Percentiles rank a stretch among this genome's conserved stretches.
phyloP scores from a whole-genome alignment of 1,140 invertebrate genomes.

The Neelides sp. region DNA sequence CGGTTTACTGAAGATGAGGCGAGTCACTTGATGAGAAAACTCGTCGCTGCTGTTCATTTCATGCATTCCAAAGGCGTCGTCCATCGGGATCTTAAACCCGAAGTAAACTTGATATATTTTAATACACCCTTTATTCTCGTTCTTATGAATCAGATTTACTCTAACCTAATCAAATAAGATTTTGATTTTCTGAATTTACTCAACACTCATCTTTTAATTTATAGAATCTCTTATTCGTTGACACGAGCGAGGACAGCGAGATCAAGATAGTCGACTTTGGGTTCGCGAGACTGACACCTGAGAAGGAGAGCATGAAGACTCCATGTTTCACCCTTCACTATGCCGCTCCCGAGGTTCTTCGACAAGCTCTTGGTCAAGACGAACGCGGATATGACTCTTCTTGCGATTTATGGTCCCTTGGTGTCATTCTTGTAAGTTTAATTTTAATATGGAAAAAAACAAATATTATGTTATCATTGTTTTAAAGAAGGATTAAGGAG shows the following conservation, averaged over 20 bases:
- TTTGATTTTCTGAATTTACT: not conserved
- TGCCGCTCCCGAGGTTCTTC: conserved; percentile 78
- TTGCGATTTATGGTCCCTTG: conserved; percentile 86
- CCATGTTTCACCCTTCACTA: conserved; percentile 82
- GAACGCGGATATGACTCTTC: conserved; percentile 60
- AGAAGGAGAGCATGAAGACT: conserved; percentile 52
- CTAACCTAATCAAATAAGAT: not conserved
- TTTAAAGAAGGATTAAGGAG: not conserved
- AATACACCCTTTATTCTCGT: not conserved
- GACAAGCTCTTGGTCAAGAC: conserved; percentile 37
- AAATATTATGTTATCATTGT: conserved; percentile 1
- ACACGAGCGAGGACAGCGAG: conserved; percentile 47
- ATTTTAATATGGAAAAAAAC: conserved; percentile 4
- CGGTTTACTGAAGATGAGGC: conserved; percentile 58
- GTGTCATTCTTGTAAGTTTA: conserved; percentile 61
- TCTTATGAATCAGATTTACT: not conserved
- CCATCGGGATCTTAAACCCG: conserved; percentile 81
- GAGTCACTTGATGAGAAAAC: conserved; percentile 54
- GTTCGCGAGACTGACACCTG: conserved; percentile 60
- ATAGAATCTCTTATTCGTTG: conserved; percentile 60
- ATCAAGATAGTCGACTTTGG: conserved; percentile 84
- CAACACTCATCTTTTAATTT: conserved; percentile 30
- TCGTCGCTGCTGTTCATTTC: conserved; percentile 65
- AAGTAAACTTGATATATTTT: conserved; percentile 39
- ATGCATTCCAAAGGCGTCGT: conserved; percentile 70